Percentiles rank a stretch among this genome's conserved stretches.
These are phyloP conservation scores for Julus scandinavius DNA, from an alignment of 2,888 invertebrate genomes.

Conservation along the genomic window DNA sequence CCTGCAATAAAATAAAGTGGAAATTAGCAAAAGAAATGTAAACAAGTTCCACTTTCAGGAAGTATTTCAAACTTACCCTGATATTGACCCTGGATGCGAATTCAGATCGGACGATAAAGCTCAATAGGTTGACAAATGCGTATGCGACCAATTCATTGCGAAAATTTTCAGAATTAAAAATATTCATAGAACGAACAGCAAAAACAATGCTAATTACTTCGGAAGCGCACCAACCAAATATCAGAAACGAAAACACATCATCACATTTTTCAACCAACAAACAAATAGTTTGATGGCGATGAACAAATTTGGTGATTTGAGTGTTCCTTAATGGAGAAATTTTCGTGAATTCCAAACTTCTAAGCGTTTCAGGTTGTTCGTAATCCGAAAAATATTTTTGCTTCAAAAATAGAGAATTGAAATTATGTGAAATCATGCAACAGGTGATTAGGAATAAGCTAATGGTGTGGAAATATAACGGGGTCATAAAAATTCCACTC, in stretches of 20 bases:
- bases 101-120: not conserved
- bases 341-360: not conserved
- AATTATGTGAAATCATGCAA: conserved; percentile 14
- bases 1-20: not conserved
- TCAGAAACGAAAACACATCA: conserved; percentile 5
- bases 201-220: conserved; percentile 46
- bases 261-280: conserved; percentile 3
- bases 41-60: not conserved
- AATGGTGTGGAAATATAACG: conserved; percentile 40
- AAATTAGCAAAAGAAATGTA: not conserved
- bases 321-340: not conserved
- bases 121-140: not conserved
- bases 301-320: conserved; percentile 28
- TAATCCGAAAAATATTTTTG: not conserved
- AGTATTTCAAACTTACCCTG: not conserved
- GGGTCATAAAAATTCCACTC: not conserved
- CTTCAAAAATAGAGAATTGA: not conserved
- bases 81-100: conserved; percentile 14
- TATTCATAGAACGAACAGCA: conserved; percentile 47
- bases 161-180: not conserved
- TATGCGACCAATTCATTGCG: conserved; percentile 33
- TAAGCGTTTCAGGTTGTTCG: not conserved
- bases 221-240: conserved; percentile 37
- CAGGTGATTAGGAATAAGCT: conserved; percentile 33
- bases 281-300: conserved; percentile 23